These are phyloP conservation scores for Mycalesis mineus DNA, from an alignment of 2,888 invertebrate species.

Conservation along the genomic window DNA sequence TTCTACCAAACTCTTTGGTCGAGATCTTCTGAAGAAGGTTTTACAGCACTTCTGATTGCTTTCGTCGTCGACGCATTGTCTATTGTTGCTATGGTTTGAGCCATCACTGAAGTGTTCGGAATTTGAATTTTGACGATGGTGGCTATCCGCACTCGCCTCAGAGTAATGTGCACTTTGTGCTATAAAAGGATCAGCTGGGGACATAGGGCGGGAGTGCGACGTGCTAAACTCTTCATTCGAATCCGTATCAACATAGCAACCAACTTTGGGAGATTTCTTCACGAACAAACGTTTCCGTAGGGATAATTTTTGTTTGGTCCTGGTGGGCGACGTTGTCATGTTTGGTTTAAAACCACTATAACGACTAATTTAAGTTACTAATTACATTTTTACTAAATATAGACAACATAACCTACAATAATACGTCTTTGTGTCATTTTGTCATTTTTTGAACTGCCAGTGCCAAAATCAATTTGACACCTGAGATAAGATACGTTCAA, in stretches of 20 bases:
- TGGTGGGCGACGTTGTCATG: conserved; percentile 73
- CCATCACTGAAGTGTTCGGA: conserved; percentile 45
- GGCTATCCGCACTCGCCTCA: conserved; percentile 46
- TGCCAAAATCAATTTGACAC: conserved; percentile 21
- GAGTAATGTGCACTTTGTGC: conserved; percentile 60
- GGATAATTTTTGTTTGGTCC: conserved; percentile 71
- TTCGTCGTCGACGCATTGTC: conserved; percentile 53
- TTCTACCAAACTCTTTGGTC: conserved; percentile 65
- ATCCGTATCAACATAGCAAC: conserved; percentile 72
- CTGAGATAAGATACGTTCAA: conserved; percentile 28
- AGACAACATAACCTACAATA: conserved; percentile 65
- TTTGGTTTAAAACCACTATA: conserved; percentile 57
- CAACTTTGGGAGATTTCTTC: conserved; percentile 75
- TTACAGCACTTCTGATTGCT: conserved; percentile 63
- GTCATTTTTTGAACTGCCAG: conserved; percentile 20
- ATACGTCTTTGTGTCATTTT: conserved; percentile 51
- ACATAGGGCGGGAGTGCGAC: conserved; percentile 66
- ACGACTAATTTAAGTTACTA: conserved; percentile 66
- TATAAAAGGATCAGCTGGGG: conserved; percentile 69
- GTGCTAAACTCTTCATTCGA: conserved; percentile 67
- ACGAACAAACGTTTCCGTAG: conserved; percentile 71
- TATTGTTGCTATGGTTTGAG: conserved; percentile 40
- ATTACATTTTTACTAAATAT: conserved; percentile 72
- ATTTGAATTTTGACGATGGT: conserved; percentile 44
- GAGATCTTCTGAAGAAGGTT: conserved; percentile 66